phyloP scores from a whole-genome alignment of 1,140 invertebrate species.

The Penaeus japonicus region DNA sequence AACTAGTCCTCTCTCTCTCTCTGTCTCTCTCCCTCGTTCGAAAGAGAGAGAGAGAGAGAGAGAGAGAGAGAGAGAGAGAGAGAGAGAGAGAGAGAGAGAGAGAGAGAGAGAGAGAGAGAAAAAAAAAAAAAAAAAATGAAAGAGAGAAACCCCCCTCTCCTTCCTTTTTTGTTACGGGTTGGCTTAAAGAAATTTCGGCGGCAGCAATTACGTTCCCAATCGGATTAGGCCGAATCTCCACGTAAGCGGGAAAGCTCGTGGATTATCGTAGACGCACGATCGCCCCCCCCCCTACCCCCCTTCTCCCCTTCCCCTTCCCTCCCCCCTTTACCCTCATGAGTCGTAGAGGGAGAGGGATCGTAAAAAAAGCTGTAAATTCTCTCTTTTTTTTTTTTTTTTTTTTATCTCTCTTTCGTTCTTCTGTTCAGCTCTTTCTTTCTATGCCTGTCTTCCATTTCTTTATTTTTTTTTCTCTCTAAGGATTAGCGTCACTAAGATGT shows the following conservation, averaged over 20 bases:
- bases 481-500: background rate
- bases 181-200: constrained; percentile 52
- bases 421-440: background rate
- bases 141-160: background rate
- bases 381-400: background rate
- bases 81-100: no score
- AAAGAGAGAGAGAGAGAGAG: no score
- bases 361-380: constrained; percentile 42
- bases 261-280: constrained; percentile 55
- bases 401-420: background rate
- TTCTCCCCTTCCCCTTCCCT: no score
- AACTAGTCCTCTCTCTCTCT: no score
- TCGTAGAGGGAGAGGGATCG: constrained; percentile 8
- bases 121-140: no score
- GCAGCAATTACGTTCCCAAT: constrained; percentile 54
- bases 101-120: no score
- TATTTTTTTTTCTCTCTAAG: background rate
- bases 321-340: background rate
- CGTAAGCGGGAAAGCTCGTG: constrained; percentile 54
- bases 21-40: no score
- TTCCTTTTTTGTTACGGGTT: constrained; percentile 38
- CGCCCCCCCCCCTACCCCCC: background rate
- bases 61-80: no score
- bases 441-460: background rate
- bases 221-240: constrained; percentile 53